Conservation (phyloP, 2,113 vertebrate genomes). For the Pomatorhinus ruficollis region DNA sequence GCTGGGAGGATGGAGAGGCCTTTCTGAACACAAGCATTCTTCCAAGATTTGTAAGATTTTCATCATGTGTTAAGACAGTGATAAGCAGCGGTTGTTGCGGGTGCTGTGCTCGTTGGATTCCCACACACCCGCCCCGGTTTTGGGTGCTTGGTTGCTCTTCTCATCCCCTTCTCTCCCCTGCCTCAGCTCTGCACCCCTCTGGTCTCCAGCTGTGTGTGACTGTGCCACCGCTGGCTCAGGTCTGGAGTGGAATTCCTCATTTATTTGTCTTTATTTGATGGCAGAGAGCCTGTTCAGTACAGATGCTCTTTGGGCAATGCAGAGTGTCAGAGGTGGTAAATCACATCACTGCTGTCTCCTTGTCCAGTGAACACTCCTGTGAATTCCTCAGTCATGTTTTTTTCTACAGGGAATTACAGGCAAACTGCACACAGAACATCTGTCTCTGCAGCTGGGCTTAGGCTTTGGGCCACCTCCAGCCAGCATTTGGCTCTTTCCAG, state of each 20-base stretch:
- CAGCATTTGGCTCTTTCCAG: background rate
- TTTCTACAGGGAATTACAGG: background rate
- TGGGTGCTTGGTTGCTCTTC: accelerated
- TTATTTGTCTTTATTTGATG: accelerated
- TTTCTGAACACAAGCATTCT: background rate
- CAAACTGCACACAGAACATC: background rate
- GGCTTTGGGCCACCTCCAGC: background rate
- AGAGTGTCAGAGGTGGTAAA: background rate
- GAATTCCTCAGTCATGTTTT: accelerated
- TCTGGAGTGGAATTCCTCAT: background rate
- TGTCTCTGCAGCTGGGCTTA: background rate
- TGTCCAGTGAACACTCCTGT: background rate
- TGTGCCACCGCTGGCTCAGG: accelerated
- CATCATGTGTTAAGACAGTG: background rate
- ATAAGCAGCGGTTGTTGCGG: accelerated
- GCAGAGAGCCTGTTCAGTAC: background rate
- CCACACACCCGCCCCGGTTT: accelerated
- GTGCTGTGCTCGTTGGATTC: background rate
- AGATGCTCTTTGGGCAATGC: background rate
- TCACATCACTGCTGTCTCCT: background rate
- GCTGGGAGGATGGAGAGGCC: background rate
- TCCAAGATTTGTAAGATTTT: background rate
- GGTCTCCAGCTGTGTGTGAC: background rate
- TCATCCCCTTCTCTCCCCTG: background rate
- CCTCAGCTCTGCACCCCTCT: background rate